Conservation (phyloP, 2,113 vertebrate species). For the Hippocampus zosterae region DNA sequence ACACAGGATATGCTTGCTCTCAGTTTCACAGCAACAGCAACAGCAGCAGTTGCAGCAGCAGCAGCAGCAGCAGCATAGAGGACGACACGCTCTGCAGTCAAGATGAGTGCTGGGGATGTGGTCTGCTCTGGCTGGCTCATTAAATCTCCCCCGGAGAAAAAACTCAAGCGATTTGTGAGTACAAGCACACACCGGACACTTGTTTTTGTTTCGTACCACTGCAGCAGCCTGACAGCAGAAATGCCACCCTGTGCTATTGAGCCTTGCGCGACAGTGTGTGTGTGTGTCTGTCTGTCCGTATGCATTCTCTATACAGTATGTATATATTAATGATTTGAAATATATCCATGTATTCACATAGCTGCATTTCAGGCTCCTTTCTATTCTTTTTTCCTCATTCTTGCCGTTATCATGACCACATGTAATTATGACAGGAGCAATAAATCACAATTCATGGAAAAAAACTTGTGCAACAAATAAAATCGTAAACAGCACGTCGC, state of each 20-base stretch:
- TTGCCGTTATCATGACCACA: constrained; percentile 3
- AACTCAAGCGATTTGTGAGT: constrained; percentile 98
- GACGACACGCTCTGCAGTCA: constrained; percentile 72
- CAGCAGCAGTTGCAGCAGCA: constrained; percentile 26
- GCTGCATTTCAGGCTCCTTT: constrained; percentile 7
- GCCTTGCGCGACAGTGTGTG: constrained; percentile 11
- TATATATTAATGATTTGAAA: constrained; percentile 25
- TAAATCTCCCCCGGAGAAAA: constrained; percentile 97
- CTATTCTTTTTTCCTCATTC: constrained; percentile 28
- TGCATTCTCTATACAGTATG: constrained; percentile 6
- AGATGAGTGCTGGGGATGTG: constrained; percentile 91
- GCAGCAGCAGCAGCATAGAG: constrained; percentile 36
- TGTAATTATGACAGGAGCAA: neutral
- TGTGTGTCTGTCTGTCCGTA: constrained; percentile 9
- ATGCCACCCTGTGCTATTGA: constrained; percentile 40
- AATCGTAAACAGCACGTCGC: constrained; percentile 36
- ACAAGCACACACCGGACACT: constrained; percentile 34
- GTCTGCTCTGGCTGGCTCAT: constrained; percentile 96
- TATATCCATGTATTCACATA: constrained; percentile 8
- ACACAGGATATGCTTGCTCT: constrained; percentile 73
- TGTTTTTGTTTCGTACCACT: constrained; percentile 48
- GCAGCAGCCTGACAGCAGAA: constrained; percentile 12
- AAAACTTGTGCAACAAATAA: constrained; percentile 10
- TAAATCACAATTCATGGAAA: constrained; percentile 11
- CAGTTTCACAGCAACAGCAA: constrained; percentile 65